Evolutionary conservation across 2,113 vertebrate species (phyloP).

Genomic region (Ceyx cyanopectus): DNA sequence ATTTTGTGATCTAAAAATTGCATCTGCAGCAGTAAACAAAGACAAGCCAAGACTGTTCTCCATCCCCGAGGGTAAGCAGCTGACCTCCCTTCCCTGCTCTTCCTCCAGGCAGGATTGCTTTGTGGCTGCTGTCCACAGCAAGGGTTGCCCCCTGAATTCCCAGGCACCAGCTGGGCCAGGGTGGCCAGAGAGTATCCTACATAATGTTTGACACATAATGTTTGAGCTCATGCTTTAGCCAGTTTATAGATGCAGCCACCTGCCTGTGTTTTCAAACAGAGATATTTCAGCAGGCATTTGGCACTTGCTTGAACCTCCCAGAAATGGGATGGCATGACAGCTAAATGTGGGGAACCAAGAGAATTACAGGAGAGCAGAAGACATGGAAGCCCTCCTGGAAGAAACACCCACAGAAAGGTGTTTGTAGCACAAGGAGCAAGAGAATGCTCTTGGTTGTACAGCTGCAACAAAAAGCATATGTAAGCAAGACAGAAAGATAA

Average conservation of each 20-base stretch:
- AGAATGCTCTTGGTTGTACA: background rate
- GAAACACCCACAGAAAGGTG: background rate
- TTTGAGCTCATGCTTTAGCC: background rate
- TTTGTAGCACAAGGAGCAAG: background rate
- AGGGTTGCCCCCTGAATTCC: background rate
- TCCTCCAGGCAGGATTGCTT: background rate
- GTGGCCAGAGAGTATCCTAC: background rate
- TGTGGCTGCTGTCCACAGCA: background rate
- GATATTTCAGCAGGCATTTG: background rate
- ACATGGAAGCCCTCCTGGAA: background rate
- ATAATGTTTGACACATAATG: background rate
- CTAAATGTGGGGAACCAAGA: background rate
- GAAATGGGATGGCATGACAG: background rate
- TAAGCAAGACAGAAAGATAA: background rate
- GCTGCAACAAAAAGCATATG: background rate
- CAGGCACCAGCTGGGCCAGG: background rate
- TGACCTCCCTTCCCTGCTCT: background rate
- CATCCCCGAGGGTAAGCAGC: background rate
- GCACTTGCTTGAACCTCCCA: background rate
- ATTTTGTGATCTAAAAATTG: background rate
- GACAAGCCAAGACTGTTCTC: background rate
- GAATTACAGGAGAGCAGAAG: background rate
- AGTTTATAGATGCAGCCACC: background rate
- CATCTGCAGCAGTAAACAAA: background rate
- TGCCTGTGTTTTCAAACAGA: background rate